Evolutionary conservation across 2,113 vertebrate genomes (phyloP), one percentile per base, ranked within the genome.

Genomic region (Myotis brandtii): DNA sequence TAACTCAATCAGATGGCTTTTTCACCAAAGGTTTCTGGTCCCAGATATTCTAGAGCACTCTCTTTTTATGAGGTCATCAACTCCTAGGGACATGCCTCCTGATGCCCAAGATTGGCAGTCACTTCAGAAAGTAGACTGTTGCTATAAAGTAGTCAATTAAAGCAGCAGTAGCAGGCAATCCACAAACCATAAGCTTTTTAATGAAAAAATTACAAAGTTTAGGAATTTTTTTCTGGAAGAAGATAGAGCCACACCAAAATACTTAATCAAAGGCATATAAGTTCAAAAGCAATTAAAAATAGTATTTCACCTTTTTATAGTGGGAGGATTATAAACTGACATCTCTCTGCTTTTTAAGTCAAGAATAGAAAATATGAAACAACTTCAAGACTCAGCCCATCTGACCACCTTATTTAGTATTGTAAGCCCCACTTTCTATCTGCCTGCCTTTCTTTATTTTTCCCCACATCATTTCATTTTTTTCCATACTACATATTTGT

Each of bases 301-400:
- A 80, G 6, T 84, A 83, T 40, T 46, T 92, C 27, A 80, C 20
- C 25, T 73, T 86, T 85, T 67, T 52, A 40, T 62, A 90, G 64
- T 76, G 30, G 30, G 32, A 82, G 30, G 48, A 73, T 43, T 87
- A 80, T 80, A 86, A 50, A 87, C 70, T 7, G 43, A 52, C 13
- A 75, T 83, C 23, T 95, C 46, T 93, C 17, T 67, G 52, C 46
- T 66, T 86, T 96, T 62, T 27, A 94, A 88, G 34, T 91, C 30
- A 93, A 95, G 50, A 89, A 70, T 43, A 89, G 64, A 75, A 93
- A 92, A 21, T 76, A 52, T 10, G 7, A 81, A 95, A n/a, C n/a
- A 32, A 46, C 80, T 92, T 81, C 59, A 91, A 85, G 56, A 62
- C 50, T 89, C 59, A 37, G 52, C 54, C 84, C 84, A 9, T 23